Percentiles rank a stretch among this genome's conserved stretches.
Conservation (phyloP, 2,113 vertebrate species). For the Chamaea fasciata region DNA sequence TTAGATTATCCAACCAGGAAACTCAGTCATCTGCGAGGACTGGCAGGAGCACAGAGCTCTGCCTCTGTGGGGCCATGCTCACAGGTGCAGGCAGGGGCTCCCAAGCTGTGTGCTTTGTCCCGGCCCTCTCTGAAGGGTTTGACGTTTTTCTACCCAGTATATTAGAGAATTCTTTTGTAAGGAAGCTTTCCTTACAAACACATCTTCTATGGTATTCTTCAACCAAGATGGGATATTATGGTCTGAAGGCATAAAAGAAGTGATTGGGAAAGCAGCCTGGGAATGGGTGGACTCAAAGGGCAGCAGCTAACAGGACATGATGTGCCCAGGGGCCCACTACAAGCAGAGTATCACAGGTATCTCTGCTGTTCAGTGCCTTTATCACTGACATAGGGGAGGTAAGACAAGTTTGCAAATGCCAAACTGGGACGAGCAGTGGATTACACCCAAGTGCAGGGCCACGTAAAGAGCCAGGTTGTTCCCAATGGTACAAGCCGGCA, state of each 20-base stretch:
- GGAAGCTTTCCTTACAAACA: neutral
- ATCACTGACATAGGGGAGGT: neutral
- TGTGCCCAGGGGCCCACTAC: neutral
- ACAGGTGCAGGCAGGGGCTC: neutral
- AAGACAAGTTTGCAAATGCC: neutral
- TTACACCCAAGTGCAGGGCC: neutral
- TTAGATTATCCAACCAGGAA: neutral
- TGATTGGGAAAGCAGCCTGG: neutral
- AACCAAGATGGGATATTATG: neutral
- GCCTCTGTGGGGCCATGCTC: fast-evolving
- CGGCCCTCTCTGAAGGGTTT: neutral
- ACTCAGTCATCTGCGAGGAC: neutral
- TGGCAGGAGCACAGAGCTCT: neutral
- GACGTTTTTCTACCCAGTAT: neutral
- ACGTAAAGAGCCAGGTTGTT: neutral
- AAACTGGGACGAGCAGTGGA: neutral
- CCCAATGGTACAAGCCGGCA: neutral
- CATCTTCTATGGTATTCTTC: neutral
- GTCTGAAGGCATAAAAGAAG: neutral
- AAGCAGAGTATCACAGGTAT: neutral
- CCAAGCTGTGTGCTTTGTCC: neutral
- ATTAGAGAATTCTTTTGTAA: neutral
- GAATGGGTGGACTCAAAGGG: neutral
- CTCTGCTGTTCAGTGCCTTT: neutral
- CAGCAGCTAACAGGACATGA: neutral